Conservation (phyloP, 2,888 invertebrate genomes). For the Drosophila anomelani region DNA sequence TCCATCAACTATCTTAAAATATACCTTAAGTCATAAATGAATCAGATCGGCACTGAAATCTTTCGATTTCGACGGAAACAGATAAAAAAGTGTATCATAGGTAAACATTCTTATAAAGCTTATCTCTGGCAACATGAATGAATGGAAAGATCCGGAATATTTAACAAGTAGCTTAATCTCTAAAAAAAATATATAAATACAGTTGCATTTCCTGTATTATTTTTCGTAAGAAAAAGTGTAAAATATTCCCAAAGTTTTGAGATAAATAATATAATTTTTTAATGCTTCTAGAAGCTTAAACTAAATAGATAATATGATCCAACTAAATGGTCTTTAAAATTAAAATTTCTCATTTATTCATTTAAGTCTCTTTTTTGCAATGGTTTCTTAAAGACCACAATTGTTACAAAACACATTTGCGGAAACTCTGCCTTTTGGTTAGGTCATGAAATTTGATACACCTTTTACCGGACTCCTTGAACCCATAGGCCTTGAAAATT, state of each 20-base stretch:
- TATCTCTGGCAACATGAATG: not conserved
- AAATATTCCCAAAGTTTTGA: no score
- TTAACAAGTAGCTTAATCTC: not conserved
- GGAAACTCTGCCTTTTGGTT: not conserved
- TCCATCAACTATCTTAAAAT: not conserved
- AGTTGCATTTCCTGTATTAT: not conserved
- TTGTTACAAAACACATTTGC: not conserved
- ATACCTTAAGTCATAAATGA: not conserved
- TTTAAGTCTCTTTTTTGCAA: no score
- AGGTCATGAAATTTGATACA: not conserved
- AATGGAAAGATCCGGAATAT: not conserved
- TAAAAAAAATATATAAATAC: not conserved
- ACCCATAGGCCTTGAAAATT: slow-evolving; percentile 2
- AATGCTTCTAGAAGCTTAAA: not conserved
- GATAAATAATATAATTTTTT: not conserved
- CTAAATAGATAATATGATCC: no score
- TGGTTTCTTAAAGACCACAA: not conserved
- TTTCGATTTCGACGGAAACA: slow-evolving; percentile 2
- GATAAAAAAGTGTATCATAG: slow-evolving; percentile 17
- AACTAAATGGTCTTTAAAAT: no score
- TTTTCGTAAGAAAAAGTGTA: no score
- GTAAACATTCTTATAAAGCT: slow-evolving; percentile 2
- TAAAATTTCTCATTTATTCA: no score
- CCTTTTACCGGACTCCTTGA: not conserved
- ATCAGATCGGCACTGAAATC: not conserved